Evolutionary conservation across 2,113 vertebrate genomes (phyloP), one percentile per base, ranked within the genome.

Genomic region (Chrysemys picta): DNA sequence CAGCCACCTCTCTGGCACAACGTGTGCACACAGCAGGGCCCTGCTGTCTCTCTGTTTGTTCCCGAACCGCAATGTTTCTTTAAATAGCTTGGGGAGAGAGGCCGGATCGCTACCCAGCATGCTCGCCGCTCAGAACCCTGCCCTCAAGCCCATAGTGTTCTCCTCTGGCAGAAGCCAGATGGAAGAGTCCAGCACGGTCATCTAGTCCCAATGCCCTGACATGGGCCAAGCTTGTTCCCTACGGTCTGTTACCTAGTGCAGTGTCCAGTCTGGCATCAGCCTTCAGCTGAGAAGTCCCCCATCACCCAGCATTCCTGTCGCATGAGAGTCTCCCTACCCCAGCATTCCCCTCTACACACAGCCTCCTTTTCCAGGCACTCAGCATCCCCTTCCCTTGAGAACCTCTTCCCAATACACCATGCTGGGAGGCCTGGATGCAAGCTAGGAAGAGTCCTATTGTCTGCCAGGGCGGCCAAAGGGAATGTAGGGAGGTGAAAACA

Each of bases 351-450:
- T 35, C 35, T 8, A 69, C 16, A 35, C 31, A 7, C 62, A 69
- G 2, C 82, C 88, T 56, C 14, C 49, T 47, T 14, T 0, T 52
- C 38, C 57, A 56, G 22, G 2, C 17, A 31, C 53, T 52, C 75
- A 14, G 25, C 42, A 85, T 11, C 78, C 31, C 24, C 29, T 31
- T 62, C 57, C 27, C 57, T 29, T 29, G 27, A 59, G 57, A 59
- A 29, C 57, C 27, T 80, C 57, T n/a, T 27, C 16, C 35, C 79
- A 5, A 38, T 1, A 13, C 0, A 1, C 45, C n/a, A 7, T 10
- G 75, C 24, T 3, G 1, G 5, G 81, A 82, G 94, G 76, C 27
- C 47, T 76, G 82, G 80, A 94, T 93, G 47, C 38, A 81, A 85
- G 25, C 29, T 47, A 82, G 88, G 50, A 25, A 84, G 80, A 38